These are phyloP conservation scores for Nephrotoma guestfalica DNA, from an alignment of 2,888 invertebrate genomes.

Conservation along the genomic window DNA sequence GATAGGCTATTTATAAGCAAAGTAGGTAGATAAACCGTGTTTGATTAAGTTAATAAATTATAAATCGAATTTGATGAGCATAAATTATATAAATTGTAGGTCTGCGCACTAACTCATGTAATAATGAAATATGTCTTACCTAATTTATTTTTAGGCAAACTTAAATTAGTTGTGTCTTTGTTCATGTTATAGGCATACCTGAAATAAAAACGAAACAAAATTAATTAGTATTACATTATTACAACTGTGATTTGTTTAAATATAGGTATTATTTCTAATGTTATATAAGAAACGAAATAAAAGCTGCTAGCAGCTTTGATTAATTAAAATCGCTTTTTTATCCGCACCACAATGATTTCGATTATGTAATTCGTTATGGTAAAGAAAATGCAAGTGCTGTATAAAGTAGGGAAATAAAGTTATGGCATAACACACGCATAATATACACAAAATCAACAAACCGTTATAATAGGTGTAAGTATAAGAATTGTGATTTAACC, in stretches of 20 bases:
- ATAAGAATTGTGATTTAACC: neutral
- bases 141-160: neutral
- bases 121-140: neutral
- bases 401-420: neutral
- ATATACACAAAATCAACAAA: neutral
- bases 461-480: neutral
- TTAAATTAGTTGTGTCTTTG: neutral
- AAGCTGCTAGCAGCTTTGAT: neutral
- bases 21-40: neutral
- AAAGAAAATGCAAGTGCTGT: neutral
- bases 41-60: neutral
- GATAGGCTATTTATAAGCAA: neutral
- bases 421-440: neutral
- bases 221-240: neutral
- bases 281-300: neutral
- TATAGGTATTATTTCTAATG: neutral
- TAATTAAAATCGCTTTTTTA: neutral
- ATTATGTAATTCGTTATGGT: neutral
- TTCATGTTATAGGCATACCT: neutral
- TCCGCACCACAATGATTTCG: neutral
- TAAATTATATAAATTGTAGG: neutral
- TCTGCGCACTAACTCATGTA: too few relatives aligned
- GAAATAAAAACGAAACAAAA: neutral
- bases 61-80: neutral
- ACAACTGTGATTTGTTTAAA: neutral